Percentiles rank a stretch among this genome's conserved stretches.
Evolutionary conservation across 2,797 vertebrate species (phyloP).

Genomic region (Chloroceryle amazona): DNA sequence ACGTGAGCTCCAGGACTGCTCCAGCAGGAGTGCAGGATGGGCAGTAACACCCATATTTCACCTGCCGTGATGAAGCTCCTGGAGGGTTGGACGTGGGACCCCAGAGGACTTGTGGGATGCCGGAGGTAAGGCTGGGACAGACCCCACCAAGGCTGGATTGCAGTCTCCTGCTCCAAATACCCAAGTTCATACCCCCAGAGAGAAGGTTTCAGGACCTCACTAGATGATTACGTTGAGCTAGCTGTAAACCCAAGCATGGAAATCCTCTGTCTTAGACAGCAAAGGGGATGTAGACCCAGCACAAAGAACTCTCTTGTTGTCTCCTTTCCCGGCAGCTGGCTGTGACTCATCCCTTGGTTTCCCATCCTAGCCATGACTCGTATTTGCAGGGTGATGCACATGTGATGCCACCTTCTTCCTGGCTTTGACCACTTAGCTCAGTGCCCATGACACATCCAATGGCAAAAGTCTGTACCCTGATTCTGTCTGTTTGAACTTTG

Average conservation of each 20-base stretch:
- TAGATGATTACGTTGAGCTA: neutral
- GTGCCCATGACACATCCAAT: fast-evolving
- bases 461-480: neutral
- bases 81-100: fast-evolving
- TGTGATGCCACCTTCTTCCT: neutral
- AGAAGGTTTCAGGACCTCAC: neutral
- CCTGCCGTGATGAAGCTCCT: neutral
- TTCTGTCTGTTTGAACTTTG: neutral
- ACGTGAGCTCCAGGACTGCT: neutral
- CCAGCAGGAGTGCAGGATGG: fast-evolving
- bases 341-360: neutral
- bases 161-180: neutral
- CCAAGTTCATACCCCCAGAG: fast-evolving
- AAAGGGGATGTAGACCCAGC: neutral
- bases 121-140: neutral
- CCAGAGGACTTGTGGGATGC: neutral
- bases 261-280: neutral
- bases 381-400: neutral
- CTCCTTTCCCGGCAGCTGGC: neutral
- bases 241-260: neutral
- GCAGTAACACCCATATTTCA: fast-evolving
- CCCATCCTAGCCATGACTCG: neutral
- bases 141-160: neutral
- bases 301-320: neutral
- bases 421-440: neutral